Evolutionary conservation across 2,888 invertebrate species (phyloP).

Genomic region (Chalcosyrphus nemorum): DNA sequence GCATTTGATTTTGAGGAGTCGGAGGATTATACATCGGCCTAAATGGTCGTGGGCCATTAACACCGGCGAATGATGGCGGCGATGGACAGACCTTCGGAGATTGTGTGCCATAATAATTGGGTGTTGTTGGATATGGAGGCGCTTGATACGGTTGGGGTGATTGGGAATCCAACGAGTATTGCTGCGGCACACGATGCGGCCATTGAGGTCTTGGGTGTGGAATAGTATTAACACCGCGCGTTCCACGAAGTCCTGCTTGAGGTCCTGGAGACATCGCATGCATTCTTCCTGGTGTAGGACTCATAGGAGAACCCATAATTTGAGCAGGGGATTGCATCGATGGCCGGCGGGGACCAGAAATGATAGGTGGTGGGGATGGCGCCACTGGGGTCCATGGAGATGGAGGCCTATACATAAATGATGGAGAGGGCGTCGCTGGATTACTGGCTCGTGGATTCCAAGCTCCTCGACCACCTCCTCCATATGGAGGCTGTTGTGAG

Average conservation of each 20-base stretch:
- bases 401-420: slow-evolving; percentile 87
- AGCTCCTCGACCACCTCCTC: slow-evolving; percentile 79
- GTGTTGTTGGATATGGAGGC: slow-evolving; percentile 78
- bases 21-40: slow-evolving; percentile 81
- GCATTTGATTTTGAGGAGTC: slow-evolving; percentile 80
- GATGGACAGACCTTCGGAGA: slow-evolving; percentile 76
- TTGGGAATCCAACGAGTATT: slow-evolving; percentile 76
- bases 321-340: slow-evolving; percentile 79
- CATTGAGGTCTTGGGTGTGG: slow-evolving; percentile 87
- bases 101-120: slow-evolving; percentile 53
- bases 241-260: slow-evolving; percentile 82
- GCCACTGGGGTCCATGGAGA: slow-evolving; percentile 86
- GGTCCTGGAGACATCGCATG: slow-evolving; percentile 84
- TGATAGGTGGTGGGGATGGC: slow-evolving; percentile 88
- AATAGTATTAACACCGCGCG: slow-evolving; percentile 82
- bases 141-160: slow-evolving; percentile 80
- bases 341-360: slow-evolving; percentile 85
- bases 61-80: slow-evolving; percentile 72
- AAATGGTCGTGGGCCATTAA: slow-evolving; percentile 82
- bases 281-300: slow-evolving; percentile 74
- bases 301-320: slow-evolving; percentile 75
- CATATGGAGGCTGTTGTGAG: slow-evolving; percentile 76
- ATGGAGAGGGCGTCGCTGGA: slow-evolving; percentile 82
- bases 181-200: slow-evolving; percentile 82
- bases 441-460: slow-evolving; percentile 80